phyloP scores from a whole-genome alignment of 2,113 vertebrate species.

The Meriones unguiculatus region DNA sequence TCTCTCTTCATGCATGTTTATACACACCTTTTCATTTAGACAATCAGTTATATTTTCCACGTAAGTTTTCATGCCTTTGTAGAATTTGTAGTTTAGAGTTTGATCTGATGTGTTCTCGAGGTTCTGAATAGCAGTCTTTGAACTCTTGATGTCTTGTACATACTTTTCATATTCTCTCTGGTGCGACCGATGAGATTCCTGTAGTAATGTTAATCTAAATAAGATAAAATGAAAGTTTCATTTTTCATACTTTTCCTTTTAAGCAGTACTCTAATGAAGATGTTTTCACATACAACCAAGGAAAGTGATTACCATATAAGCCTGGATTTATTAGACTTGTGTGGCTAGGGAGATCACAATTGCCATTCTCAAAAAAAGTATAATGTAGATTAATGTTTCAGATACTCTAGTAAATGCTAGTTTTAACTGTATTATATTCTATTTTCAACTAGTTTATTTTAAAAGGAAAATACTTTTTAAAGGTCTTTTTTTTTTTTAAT shows the following conservation, averaged over 20 bases:
- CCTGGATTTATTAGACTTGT: neutral
- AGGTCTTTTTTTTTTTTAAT: too few relatives aligned
- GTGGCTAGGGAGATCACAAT: neutral
- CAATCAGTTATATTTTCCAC: slow-evolving; percentile 94
- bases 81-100: slow-evolving; percentile 91
- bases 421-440: neutral
- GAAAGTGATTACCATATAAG: neutral
- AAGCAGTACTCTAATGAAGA: neutral
- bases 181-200: slow-evolving; percentile 92
- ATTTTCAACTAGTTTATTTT: neutral
- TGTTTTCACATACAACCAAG: slow-evolving; percentile 29
- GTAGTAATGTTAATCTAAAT: slow-evolving; percentile 89
- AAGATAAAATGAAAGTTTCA: slow-evolving; percentile 44
- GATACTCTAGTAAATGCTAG: neutral
- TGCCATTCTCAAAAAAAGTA: neutral
- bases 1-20: neutral
- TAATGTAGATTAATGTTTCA: neutral
- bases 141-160: slow-evolving; percentile 88
- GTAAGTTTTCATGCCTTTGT: slow-evolving; percentile 91
- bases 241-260: slow-evolving; percentile 31
- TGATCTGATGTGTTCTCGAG: slow-evolving; percentile 88
- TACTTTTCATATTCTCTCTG: slow-evolving; percentile 92
- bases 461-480: too few relatives aligned
- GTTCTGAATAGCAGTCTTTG: slow-evolving; percentile 86
- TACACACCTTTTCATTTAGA: slow-evolving; percentile 93